These are phyloP conservation scores for Myzus persicae DNA, from an alignment of 1,140 invertebrate species.

Conservation along the genomic window DNA sequence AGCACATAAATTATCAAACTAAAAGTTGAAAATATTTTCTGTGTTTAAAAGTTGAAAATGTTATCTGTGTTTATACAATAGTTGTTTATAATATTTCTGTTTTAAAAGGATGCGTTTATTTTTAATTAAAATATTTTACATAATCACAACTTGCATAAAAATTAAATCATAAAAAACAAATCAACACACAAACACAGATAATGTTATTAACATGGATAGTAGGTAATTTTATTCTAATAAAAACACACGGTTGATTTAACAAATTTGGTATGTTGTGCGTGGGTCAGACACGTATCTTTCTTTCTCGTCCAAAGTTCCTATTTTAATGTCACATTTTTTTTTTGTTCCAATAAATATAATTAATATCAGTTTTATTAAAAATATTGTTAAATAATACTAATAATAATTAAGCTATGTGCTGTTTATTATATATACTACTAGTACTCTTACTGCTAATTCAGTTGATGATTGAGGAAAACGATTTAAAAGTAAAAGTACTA, in stretches of 20 bases:
- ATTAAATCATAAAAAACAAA: neutral
- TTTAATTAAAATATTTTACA: neutral
- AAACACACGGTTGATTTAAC: neutral
- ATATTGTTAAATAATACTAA: no score
- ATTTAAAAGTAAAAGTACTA: conserved; percentile 78
- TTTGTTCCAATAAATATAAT: neutral
- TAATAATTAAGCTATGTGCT: neutral
- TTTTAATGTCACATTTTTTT: neutral
- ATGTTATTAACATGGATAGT: neutral
- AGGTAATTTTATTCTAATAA: neutral
- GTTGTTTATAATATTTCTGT: neutral
- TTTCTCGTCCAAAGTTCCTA: neutral
- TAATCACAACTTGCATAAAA: neutral
- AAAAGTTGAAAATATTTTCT: no score
- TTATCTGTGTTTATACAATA: neutral
- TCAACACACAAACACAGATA: neutral
- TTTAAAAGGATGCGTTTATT: neutral
- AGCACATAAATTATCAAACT: no score
- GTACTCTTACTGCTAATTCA: conserved; percentile 76
- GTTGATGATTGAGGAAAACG: conserved; percentile 82
- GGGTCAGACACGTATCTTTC: neutral
- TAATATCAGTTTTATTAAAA: no score
- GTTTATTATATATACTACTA: neutral
- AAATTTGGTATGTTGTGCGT: neutral
- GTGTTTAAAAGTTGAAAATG: neutral